These are phyloP conservation scores for Erpobdella octoculata DNA, from an alignment of 2,888 invertebrate genomes.

Conservation along the genomic window DNA sequence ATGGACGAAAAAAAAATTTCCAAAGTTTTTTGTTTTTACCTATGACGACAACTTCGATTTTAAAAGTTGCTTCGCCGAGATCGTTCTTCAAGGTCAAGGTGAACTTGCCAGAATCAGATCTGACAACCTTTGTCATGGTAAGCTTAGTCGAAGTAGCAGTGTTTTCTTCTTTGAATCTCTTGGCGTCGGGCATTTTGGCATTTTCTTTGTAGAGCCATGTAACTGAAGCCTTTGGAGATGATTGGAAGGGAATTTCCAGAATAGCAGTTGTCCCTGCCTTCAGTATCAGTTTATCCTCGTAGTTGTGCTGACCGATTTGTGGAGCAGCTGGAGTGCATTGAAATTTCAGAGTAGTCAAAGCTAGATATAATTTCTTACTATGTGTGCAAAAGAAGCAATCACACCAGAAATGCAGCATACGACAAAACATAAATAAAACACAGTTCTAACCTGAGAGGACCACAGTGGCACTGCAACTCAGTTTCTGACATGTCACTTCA, in stretches of 20 bases:
- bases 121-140: constrained; percentile 40
- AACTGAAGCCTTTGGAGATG: constrained; percentile 38
- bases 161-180: constrained; percentile 36
- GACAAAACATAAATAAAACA: neutral
- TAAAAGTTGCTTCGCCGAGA: constrained; percentile 65
- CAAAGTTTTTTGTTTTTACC: constrained; percentile 24
- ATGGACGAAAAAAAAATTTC: neutral
- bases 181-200: constrained; percentile 34
- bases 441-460: constrained; percentile 32
- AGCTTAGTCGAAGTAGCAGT: constrained; percentile 35
- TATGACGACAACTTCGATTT: constrained; percentile 59
- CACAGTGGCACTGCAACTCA: constrained; percentile 33
- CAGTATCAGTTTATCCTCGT: constrained; percentile 36
- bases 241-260: constrained; percentile 40
- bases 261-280: constrained; percentile 37
- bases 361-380: too few relatives aligned
- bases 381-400: too few relatives aligned
- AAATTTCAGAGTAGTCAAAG: neutral
- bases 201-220: constrained; percentile 39
- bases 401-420: too few relatives aligned
- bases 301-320: constrained; percentile 42
- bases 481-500: constrained; percentile 35
- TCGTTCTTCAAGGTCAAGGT: constrained; percentile 65
- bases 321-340: constrained; percentile 40
- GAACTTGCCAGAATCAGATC: constrained; percentile 42